Base-by-base conservation (phyloP, 2,113 vertebrate genomes). In the Corythaixoides concolor region DNA sequence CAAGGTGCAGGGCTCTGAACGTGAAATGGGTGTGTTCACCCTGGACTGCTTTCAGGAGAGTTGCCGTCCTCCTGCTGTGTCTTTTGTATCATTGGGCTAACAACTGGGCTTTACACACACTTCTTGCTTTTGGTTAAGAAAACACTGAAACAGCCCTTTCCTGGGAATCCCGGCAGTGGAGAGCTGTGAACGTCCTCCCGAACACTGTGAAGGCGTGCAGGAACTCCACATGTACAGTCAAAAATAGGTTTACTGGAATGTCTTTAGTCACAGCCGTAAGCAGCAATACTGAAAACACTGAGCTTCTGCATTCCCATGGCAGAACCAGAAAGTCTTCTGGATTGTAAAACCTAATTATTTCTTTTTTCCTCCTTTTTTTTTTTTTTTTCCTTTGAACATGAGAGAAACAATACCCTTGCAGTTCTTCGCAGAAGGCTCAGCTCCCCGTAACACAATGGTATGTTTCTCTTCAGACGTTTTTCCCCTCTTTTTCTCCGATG, bases 241-340 rank as follows among this genome's bases (percentile, higher is more conserved):
- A 98, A 98, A 98, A 97, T 95, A 98, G 88, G 85, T 98, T 98
- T 98, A 98, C 97, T 98, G 96, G 97, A 98, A 98, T 98, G 97
- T 97, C 95, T 97, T 97, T 92, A 97, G 97, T 97, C 94, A 97
- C 81, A 97, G 89, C 79, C 88, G 86, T 97, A 97, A 97, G 97
- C 89, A 97, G 95, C 90, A 58, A 97, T 94, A 96, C 94, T 94
- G 82, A 98, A 92, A 97, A 97, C 94, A 93, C 81, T 55, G 82
- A 95, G 88, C 91, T 96, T 98, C 87, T 95, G 90, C 95, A 97
- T 87, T 96, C 68, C 80, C 91, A 96, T 63, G 87, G 94, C 95
- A 88, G 77, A 60, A 89, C 76, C 93, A 96, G 87, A 95, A 96
- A 90, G 27, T 83, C 14, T 90, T 94, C 93, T 70, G 77, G 85